Conservation (phyloP, 2,797 vertebrate species). For the Betta splendens region DNA sequence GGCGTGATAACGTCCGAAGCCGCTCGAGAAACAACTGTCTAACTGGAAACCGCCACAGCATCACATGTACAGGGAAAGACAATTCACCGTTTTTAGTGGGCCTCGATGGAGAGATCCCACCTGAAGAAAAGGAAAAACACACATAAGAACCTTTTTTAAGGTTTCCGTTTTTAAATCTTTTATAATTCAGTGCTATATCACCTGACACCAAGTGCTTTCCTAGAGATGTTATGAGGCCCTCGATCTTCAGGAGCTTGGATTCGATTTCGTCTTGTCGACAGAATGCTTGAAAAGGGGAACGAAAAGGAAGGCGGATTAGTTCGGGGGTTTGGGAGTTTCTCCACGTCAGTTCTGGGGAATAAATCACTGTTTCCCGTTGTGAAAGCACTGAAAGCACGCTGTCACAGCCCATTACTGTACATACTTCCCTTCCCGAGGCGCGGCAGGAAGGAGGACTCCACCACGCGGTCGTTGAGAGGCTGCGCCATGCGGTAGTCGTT, state of each 20-base stretch:
- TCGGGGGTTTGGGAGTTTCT: not conserved
- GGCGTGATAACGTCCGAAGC: no score
- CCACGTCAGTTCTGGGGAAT: not conserved
- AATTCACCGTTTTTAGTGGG: constrained; percentile 60
- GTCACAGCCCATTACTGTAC: constrained; percentile 18
- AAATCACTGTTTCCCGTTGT: not conserved
- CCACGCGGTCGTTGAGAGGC: constrained; percentile 84
- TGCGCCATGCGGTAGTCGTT: constrained; percentile 88
- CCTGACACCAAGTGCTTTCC: constrained; percentile 74
- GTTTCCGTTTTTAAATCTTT: not conserved
- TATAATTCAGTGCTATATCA: constrained; percentile 24
- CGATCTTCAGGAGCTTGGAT: constrained; percentile 83
- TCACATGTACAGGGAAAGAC: not conserved
- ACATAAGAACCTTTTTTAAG: not conserved
- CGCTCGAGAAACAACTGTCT: not conserved
- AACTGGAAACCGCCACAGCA: not conserved
- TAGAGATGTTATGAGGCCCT: constrained; percentile 83
- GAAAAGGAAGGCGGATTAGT: not conserved
- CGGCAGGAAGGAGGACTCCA: constrained; percentile 86
- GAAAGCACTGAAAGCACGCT: constrained; percentile 22
- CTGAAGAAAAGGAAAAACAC: constrained; percentile 39
- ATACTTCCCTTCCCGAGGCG: constrained; percentile 75
- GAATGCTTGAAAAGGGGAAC: constrained; percentile 70
- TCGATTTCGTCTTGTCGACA: constrained; percentile 83
- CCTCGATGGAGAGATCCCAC: constrained; percentile 33